phyloP scores from a whole-genome alignment of 2,797 vertebrate genomes.

The Alfaro cultratus region DNA sequence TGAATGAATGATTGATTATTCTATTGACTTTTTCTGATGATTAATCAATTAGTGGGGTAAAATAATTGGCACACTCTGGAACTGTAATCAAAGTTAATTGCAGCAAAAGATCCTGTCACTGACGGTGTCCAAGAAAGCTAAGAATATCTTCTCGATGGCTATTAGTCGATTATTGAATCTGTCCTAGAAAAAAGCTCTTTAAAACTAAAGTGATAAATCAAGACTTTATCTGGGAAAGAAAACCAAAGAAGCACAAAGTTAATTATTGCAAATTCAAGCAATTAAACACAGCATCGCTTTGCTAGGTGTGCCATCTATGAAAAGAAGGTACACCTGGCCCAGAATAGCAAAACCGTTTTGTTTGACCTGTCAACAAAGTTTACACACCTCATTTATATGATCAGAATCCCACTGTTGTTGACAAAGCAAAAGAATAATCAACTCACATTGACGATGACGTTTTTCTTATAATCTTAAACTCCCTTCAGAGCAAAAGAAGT shows the following conservation, averaged over 20 bases:
- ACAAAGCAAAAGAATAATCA: background rate
- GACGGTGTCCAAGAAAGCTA: background rate
- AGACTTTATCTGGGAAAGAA: background rate
- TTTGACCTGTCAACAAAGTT: background rate
- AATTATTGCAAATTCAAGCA: background rate
- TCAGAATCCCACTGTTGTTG: background rate
- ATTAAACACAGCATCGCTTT: background rate
- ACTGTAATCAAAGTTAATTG: background rate
- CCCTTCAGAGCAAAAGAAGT: background rate
- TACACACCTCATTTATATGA: too few relatives aligned
- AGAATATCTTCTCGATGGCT: background rate
- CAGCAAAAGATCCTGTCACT: background rate
- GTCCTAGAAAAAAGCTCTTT: background rate
- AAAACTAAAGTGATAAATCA: background rate
- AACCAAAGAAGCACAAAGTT: background rate
- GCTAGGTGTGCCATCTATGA: background rate
- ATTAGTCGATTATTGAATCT: background rate
- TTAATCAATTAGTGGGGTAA: too few relatives aligned
- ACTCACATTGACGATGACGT: background rate
- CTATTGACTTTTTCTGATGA: too few relatives aligned
- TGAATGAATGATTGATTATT: too few relatives aligned
- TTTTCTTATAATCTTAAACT: background rate
- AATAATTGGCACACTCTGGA: too few relatives aligned
- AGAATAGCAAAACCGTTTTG: background rate
- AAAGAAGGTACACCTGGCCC: background rate